Evolutionary conservation across 1,140 invertebrate genomes (phyloP), one percentile per base, ranked within the genome.

Genomic region (Eufriesea mexicana): DNA sequence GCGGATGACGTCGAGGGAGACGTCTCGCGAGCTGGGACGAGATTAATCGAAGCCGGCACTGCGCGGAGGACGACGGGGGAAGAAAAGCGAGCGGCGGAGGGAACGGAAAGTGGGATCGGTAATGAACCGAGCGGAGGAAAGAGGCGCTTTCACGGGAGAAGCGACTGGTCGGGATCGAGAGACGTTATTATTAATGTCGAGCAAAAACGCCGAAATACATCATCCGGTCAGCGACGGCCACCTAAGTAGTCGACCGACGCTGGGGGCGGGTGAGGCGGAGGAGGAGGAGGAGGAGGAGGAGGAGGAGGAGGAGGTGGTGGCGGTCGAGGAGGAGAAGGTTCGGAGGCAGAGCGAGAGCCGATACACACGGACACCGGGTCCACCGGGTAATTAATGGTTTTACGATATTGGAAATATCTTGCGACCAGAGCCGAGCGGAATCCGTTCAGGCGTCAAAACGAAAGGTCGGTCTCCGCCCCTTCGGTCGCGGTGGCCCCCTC

Each of bases 351-450:
- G 62, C 20, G 76, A 49, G 55, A 54, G 54, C 57, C 61, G 78
- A 79, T 79, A 72, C 55, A 70, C 57, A 88, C 88, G 85, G 88
- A 91, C 85, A 90, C 90, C 90, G 68, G 89, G 89, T 91, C 88
- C 88, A 88, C 72, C 20, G 67, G 89, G 88, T 94, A 94, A 93
- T 94, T 94, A 93, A 94, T 93, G 91, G 92, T 92, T 93, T 93
- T 92, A 93, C 89, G 92, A 93, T 93, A 92, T 92, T 92, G 90
- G 91, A 92, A 93, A 92, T 91, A 89, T 91, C 90, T 88, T 86
- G 87, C 84, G 86, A 82, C 84, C 90, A 86, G 35, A 35, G 28
- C 85, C 79, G 86, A 90, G 86, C 88, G 84, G 88, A 90, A 90
- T 89, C 79, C 73, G 76, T 55, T 77, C 72, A 85, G 78, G 76